phyloP scores from a whole-genome alignment of 2,888 invertebrate species.

The Drosophila anomalipes region DNA sequence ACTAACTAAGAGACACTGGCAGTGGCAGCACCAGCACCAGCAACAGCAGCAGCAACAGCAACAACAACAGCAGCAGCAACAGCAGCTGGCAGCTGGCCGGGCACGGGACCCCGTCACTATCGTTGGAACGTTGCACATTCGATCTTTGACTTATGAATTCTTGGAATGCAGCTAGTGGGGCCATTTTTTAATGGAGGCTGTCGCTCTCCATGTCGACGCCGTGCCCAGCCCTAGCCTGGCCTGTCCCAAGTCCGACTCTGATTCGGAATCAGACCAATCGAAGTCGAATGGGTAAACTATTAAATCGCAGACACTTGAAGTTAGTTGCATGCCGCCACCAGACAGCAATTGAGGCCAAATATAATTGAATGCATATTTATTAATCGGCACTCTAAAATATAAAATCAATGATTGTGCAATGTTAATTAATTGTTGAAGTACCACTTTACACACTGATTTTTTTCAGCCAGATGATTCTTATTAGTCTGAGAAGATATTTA shows the following conservation, averaged over 20 bases:
- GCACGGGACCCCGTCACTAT: conserved; percentile 48
- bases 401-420: neutral
- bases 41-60: neutral
- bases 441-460: neutral
- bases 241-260: conserved; percentile 20
- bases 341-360: conserved; percentile 66
- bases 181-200: conserved; percentile 72
- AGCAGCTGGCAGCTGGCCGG: conserved; percentile 6
- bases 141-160: conserved; percentile 80
- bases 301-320: conserved; percentile 2
- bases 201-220: conserved; percentile 28
- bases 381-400: conserved; percentile 21
- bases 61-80: neutral
- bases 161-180: conserved; percentile 77
- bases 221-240: conserved; percentile 5
- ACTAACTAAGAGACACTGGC: conserved; percentile 23
- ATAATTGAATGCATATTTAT: conserved; percentile 60
- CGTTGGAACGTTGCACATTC: conserved; percentile 66
- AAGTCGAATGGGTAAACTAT: conserved; percentile 30
- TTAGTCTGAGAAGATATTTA: neutral
- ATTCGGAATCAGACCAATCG: conserved; percentile 23
- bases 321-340: conserved; percentile 37
- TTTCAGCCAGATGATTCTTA: neutral
- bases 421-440: neutral
- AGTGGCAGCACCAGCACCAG: neutral